Evolutionary conservation across 1,140 invertebrate genomes (phyloP).

Genomic region (Drosophila subobscura): DNA sequence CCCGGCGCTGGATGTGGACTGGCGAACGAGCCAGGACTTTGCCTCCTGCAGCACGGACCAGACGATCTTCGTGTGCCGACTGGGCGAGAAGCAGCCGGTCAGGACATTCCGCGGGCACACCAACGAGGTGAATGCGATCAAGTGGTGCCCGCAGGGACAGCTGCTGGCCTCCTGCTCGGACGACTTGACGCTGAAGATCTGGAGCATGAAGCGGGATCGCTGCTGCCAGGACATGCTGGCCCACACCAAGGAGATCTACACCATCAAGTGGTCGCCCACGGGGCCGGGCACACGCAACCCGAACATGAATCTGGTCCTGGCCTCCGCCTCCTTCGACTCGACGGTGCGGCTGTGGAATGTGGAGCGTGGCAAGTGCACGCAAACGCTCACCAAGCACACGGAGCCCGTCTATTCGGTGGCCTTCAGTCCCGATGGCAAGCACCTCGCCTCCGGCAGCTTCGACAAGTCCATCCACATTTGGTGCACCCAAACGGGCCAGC

Average conservation of each 20-base stretch:
- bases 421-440: constrained; percentile 98
- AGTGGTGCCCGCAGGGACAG: constrained; percentile 99
- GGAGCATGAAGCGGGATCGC: constrained; percentile 98
- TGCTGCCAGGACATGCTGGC: constrained; percentile 99
- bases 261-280: constrained; percentile 99
- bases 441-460: constrained; percentile 98
- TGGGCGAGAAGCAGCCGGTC: constrained; percentile 96
- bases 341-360: constrained; percentile 99
- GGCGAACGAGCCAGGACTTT: constrained; percentile 98
- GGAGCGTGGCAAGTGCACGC: constrained; percentile 96
- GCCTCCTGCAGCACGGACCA: constrained; percentile 99
- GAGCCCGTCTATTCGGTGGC: constrained; percentile 98
- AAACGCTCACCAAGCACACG: constrained; percentile 98
- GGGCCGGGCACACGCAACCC: constrained; percentile 98
- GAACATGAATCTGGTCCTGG: constrained; percentile 97
- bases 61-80: constrained; percentile 98
- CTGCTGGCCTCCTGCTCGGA: constrained; percentile 98
- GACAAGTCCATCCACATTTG: constrained; percentile 99
- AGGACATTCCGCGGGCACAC: constrained; percentile 99
- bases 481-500: constrained; percentile 97
- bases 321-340: constrained; percentile 98
- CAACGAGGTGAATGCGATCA: constrained; percentile 99
- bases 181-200: constrained; percentile 99
- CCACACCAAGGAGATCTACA: constrained; percentile 99
- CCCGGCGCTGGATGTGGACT: constrained; percentile 98